These are phyloP conservation scores for Drosophila borealis DNA, from an alignment of 2,888 invertebrate genomes.

Conservation along the genomic window DNA sequence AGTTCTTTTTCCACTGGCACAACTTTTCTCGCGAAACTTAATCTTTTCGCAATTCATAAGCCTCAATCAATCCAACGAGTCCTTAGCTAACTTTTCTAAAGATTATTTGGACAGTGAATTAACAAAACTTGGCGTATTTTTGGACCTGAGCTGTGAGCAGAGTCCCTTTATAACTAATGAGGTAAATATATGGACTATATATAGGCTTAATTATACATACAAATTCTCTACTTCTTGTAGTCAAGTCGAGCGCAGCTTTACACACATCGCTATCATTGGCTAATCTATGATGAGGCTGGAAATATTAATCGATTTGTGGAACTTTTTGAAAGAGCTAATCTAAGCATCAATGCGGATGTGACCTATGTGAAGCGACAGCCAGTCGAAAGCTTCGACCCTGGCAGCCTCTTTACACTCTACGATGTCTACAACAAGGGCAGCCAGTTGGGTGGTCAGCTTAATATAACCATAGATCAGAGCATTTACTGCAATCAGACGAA, in stretches of 20 bases:
- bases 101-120: conserved; percentile 60
- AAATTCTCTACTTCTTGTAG: conserved; percentile 44
- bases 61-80: conserved; percentile 26
- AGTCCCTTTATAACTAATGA: conserved; percentile 62
- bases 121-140: conserved; percentile 69
- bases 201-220: background rate
- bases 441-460: conserved; percentile 80
- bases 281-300: conserved; percentile 66
- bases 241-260: conserved; percentile 69
- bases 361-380: conserved; percentile 58
- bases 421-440: conserved; percentile 84
- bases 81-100: conserved; percentile 46
- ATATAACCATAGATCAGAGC: conserved; percentile 78
- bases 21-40: conserved; percentile 41
- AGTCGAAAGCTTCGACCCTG: background rate
- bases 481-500: conserved; percentile 56
- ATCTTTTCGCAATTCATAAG: conserved; percentile 67
- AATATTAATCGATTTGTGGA: conserved; percentile 52
- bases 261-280: conserved; percentile 73
- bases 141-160: conserved; percentile 75
- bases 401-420: conserved; percentile 55
- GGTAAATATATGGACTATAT: conserved; percentile 45
- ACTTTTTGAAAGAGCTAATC: conserved; percentile 67
- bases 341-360: conserved; percentile 80
- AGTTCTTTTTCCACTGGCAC: conserved; percentile 57